phyloP scores from a whole-genome alignment of 1,140 invertebrate species.

The Brachionus asplanchnoidis region DNA sequence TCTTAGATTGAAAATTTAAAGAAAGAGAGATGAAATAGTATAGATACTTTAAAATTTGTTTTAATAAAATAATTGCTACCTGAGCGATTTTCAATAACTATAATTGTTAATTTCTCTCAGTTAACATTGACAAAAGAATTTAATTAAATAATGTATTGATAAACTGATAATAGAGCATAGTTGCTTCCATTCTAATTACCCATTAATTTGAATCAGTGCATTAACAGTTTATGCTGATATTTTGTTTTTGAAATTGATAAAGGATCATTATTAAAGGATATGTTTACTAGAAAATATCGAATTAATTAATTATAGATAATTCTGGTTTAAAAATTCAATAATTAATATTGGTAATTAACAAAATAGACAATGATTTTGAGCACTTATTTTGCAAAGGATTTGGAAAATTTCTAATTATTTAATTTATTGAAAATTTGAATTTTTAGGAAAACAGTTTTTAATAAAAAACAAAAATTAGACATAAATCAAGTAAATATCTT shows the following conservation, averaged over 20 bases:
- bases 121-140: not conserved
- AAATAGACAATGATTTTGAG: not conserved
- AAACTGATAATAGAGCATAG: not conserved
- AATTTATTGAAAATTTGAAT: not conserved
- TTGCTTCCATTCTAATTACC: not conserved
- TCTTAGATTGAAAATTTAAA: too few relatives aligned
- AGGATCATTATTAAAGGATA: not conserved
- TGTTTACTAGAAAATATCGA: not conserved
- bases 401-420: not conserved
- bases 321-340: too few relatives aligned
- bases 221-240: not conserved
- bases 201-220: not conserved
- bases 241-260: not conserved
- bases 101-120: not conserved
- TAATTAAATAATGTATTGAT: not conserved
- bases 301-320: not conserved
- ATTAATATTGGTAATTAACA: not conserved
- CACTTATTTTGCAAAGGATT: too few relatives aligned
- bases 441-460: too few relatives aligned
- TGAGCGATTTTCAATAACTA: not conserved
- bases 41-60: too few relatives aligned
- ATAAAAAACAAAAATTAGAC: too few relatives aligned
- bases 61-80: not conserved
- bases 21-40: too few relatives aligned
- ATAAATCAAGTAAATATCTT: too few relatives aligned